Evolutionary conservation across 2,888 invertebrate genomes (phyloP).

Genomic region (Resseliella maxima): DNA sequence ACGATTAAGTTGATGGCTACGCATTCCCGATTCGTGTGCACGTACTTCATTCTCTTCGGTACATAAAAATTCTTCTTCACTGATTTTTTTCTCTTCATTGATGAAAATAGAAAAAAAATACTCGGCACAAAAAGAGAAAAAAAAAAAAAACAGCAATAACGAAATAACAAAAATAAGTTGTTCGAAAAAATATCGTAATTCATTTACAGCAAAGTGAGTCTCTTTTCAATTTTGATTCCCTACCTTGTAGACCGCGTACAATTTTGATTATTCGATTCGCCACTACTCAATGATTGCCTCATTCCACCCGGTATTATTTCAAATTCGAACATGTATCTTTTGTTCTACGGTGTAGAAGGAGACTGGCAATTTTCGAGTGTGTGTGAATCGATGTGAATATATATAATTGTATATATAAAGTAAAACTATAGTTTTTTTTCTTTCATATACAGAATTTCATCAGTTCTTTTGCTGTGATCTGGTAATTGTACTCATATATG

Average conservation of each 20-base stretch:
- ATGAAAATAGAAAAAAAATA: neutral
- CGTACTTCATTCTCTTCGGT: constrained; percentile 28
- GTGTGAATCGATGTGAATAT: neutral
- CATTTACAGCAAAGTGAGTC: constrained; percentile 48
- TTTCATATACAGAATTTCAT: neutral
- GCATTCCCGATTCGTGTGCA: constrained; percentile 45
- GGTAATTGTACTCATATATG: constrained; percentile 48
- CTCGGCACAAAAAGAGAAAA: neutral
- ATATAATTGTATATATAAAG: neutral
- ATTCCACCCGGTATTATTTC: neutral
- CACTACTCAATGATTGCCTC: constrained; percentile 18
- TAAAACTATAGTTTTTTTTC: neutral
- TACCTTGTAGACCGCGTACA: neutral
- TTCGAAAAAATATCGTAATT: constrained; percentile 50
- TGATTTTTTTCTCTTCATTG: constrained; percentile 6
- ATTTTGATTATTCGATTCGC: constrained; percentile 3
- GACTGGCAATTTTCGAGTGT: neutral
- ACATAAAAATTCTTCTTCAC: constrained; percentile 38
- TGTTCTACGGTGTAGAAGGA: neutral
- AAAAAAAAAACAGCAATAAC: neutral
- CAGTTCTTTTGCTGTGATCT: neutral
- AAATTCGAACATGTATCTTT: constrained; percentile 31
- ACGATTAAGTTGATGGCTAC: constrained; percentile 21
- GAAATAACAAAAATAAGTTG: constrained; percentile 44
- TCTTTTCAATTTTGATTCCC: constrained; percentile 43